Conservation (phyloP, 1,140 invertebrate species). For the Scaptomyza hsui region DNA sequence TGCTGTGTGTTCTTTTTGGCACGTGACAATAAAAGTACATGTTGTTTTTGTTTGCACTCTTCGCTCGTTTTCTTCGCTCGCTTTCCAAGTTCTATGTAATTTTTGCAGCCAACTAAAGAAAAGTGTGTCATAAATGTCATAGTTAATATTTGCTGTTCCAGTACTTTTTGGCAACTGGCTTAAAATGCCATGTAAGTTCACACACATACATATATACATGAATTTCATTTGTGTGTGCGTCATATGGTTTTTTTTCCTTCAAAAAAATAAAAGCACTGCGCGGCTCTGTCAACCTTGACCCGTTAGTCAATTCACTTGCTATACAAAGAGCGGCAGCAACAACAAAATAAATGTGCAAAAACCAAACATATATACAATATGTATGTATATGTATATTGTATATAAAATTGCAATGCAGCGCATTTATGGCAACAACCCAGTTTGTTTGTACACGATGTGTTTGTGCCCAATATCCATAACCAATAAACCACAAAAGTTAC, state of each 20-base stretch:
- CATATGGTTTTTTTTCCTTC: constrained; percentile 45
- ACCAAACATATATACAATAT: constrained; percentile 17
- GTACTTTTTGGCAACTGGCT: constrained; percentile 64
- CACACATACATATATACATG: constrained; percentile 3
- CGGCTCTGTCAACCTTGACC: constrained; percentile 77
- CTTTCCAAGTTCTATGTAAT: constrained; percentile 43
- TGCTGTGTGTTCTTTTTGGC: constrained; percentile 73
- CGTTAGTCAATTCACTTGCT: constrained; percentile 45
- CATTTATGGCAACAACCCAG: constrained; percentile 52
- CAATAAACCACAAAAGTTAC: constrained; percentile 60
- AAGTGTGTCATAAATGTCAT: constrained; percentile 81
- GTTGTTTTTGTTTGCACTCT: constrained; percentile 66
- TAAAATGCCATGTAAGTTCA: constrained; percentile 45
- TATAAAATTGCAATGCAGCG: constrained; percentile 60
- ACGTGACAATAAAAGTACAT: constrained; percentile 76
- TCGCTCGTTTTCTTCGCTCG: constrained; percentile 14
- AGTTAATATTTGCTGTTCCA: constrained; percentile 77
- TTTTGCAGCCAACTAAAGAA: constrained; percentile 53
- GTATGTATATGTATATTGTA: constrained; percentile 8
- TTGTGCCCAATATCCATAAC: constrained; percentile 48
- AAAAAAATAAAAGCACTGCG: constrained; percentile 70
- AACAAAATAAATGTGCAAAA: constrained; percentile 15
- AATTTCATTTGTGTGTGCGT: constrained; percentile 9
- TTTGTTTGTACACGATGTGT: constrained; percentile 4
- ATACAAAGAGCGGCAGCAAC: constrained; percentile 36